Percentiles rank a stretch among this genome's conserved stretches.
Conservation (phyloP, 2,888 invertebrate species). For the Platycnemis pennipes region DNA sequence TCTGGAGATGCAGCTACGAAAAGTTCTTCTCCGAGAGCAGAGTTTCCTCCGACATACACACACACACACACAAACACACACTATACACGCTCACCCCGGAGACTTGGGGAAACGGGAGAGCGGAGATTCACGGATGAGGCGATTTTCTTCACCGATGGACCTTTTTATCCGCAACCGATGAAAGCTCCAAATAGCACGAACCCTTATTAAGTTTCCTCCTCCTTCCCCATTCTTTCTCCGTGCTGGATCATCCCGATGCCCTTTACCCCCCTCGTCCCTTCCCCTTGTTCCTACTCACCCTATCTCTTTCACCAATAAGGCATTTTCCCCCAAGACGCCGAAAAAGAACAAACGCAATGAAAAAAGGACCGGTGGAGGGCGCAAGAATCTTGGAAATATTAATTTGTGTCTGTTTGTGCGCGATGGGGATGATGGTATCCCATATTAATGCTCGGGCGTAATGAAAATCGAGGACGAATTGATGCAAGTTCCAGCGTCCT, state of each 20-base stretch:
- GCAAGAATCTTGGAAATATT: neutral
- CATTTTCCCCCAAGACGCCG: neutral
- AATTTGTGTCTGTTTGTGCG: neutral
- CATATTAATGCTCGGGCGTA: neutral
- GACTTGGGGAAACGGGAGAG: neutral
- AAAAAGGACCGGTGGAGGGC: neutral
- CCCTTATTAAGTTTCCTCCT: slow-evolving; percentile 16
- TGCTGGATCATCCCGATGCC: neutral
- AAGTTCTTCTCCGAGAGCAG: neutral
- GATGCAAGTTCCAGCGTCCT: neutral
- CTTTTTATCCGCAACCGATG: slow-evolving; percentile 29
- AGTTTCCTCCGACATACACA: neutral
- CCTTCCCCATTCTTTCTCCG: neutral
- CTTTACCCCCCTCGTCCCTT: neutral
- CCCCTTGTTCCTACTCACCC: neutral
- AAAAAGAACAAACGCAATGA: neutral
- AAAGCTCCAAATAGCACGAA: slow-evolving; percentile 26
- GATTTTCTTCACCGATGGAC: slow-evolving; percentile 22
- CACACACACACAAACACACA: neutral
- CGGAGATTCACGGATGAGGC: slow-evolving; percentile 31
- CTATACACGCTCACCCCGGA: neutral
- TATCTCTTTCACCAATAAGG: neutral
- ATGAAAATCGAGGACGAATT: slow-evolving; percentile 16
- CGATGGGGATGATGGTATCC: slow-evolving; percentile 6
- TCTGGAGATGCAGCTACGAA: neutral